Percentiles rank a stretch among this genome's conserved stretches.
phyloP scores from a whole-genome alignment of 2,888 invertebrate species.

The Diabrotica balteata region DNA sequence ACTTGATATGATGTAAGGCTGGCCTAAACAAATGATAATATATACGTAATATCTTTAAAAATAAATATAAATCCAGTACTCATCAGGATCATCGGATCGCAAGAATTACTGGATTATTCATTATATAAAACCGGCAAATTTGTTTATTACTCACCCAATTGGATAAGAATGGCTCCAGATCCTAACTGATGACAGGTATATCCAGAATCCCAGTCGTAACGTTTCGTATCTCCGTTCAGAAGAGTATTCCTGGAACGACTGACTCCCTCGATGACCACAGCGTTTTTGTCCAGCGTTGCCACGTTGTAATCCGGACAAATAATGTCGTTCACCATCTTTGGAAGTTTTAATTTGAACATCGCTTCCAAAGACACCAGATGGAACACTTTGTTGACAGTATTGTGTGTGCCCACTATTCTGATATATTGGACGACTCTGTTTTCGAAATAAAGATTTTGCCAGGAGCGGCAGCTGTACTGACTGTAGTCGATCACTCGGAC shows the following conservation, averaged over 20 bases:
- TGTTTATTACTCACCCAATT: conserved; percentile 68
- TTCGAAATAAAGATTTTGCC: conserved; percentile 94
- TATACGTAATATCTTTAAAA: not conserved
- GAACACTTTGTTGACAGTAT: conserved; percentile 94
- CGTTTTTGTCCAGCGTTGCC: conserved; percentile 88
- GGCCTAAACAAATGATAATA: conserved; percentile 61
- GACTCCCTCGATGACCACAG: conserved; percentile 96
- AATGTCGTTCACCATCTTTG: conserved; percentile 77
- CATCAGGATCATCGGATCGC: no score
- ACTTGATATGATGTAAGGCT: conserved; percentile 92
- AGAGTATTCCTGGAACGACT: conserved; percentile 91
- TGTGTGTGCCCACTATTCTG: conserved; percentile 87
- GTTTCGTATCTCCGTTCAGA: conserved; percentile 91
- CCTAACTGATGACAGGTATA: conserved; percentile 97
- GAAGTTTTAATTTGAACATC: conserved; percentile 78
- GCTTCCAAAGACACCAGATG: conserved; percentile 94
- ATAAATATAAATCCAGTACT: not conserved
- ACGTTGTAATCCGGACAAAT: conserved; percentile 88
- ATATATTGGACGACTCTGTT: conserved; percentile 87
- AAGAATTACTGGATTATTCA: no score
- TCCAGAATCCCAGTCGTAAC: conserved; percentile 99
- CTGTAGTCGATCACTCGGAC: conserved; percentile 92
- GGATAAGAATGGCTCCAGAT: conserved; percentile 92
- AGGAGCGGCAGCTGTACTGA: conserved; percentile 91
- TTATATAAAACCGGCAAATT: no score